Evolutionary conservation across 2,113 vertebrate species (phyloP), one percentile per base, ranked within the genome.

Genomic region (Onychostruthus taczanowskii): DNA sequence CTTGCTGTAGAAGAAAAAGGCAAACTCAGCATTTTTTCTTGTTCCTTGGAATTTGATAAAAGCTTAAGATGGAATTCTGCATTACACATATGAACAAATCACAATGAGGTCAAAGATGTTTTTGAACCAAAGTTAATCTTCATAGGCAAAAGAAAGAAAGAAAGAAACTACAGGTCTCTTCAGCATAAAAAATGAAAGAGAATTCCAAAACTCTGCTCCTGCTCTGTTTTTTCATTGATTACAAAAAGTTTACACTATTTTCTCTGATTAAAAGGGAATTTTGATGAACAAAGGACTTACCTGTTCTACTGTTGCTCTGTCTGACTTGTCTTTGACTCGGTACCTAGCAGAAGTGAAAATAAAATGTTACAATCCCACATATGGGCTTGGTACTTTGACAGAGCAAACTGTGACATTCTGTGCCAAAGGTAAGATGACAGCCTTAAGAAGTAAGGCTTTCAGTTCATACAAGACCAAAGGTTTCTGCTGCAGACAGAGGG

Each of bases 291-390:
- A 74, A 85, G 74, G 43, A 72, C 76, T 78, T 90, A 99, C 99
- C 98, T 99, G 99, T 85, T 99, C 99, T 18, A 99, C 99, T 6
- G 99, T 99, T 81, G 99, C 99, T 97, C 99, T 97, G 92, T 99
- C 99, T 7, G 99, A 98, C 92, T 99, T 99, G 96, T 99, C 99
- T 97, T 99, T 99, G 88, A 99, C 98, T 74, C 99, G 98, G 96
- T 98, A 99, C 98, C 99, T 99, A 97, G 86, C 43, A 86, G 62
- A 93, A 95, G 70, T 39, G 41, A 92, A 96, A 94, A 95, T 3
- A 67, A 58, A 77, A 43, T 11, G 0, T 64, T 21, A 81, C 10
- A 46, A 33, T 26, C 46, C 9, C 33, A 67, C 16, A 6, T 6
- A 53, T 0, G 4, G 56, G 27, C 27, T 77, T 4, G 1, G 30